Conservation (phyloP, 2,888 invertebrate genomes). For the Formica aserva region DNA sequence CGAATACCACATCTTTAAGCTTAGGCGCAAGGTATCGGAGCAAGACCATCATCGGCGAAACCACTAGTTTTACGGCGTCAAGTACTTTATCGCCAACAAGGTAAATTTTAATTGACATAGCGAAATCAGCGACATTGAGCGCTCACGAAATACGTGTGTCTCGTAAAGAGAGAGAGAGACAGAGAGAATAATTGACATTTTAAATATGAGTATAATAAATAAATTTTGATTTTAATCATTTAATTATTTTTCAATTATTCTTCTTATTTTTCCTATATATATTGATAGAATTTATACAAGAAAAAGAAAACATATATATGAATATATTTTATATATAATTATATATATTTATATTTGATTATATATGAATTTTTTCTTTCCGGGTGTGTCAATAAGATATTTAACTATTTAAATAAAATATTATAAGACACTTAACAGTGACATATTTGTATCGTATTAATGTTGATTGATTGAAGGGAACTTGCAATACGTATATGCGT, state of each 20-base stretch:
- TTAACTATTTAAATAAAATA: too few relatives aligned
- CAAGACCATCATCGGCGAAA: background rate
- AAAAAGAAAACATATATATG: background rate
- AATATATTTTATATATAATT: background rate
- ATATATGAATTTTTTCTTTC: background rate
- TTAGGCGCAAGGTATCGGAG: background rate
- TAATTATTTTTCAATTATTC: background rate
- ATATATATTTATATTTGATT: background rate
- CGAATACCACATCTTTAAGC: background rate
- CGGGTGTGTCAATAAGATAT: background rate
- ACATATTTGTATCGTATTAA: background rate
- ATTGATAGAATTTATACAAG: background rate
- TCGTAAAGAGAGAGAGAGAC: background rate
- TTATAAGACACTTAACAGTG: background rate
- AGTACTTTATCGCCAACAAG: background rate
- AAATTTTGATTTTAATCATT: background rate
- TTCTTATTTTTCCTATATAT: background rate
- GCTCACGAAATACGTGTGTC: background rate
- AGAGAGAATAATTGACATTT: background rate
- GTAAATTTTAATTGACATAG: background rate
- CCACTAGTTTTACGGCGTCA: background rate
- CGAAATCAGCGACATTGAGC: background rate
- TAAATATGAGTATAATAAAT: background rate
- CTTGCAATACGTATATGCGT: background rate
- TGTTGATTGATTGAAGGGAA: slow-evolving; percentile 9